Percentiles rank a stretch among this genome's conserved stretches.
These are phyloP conservation scores for Litocranius walleri DNA, from an alignment of 2,113 vertebrate genomes.

Conservation along the genomic window DNA sequence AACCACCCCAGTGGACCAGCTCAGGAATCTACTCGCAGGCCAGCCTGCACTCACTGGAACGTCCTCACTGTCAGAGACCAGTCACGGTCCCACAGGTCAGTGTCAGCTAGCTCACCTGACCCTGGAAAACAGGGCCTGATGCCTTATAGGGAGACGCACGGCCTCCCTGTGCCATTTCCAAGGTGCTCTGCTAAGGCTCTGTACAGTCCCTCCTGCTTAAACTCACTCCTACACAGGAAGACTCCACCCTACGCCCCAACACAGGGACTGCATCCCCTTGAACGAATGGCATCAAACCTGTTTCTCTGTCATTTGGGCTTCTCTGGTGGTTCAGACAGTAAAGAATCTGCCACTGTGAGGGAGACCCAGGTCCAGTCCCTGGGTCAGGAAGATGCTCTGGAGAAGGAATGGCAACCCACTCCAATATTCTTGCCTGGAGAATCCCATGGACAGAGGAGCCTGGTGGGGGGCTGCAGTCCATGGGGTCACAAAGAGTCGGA, in stretches of 20 bases:
- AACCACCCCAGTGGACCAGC: neutral
- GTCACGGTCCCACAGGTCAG: neutral
- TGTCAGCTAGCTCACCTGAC: neutral
- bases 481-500: neutral
- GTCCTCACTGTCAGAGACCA: neutral
- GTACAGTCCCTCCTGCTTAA: neutral
- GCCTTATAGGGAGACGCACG: neutral
- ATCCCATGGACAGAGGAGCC: neutral
- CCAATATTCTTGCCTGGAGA: neutral
- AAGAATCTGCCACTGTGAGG: neutral
- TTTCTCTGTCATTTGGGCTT: neutral
- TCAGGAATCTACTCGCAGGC: no score
- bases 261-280: neutral
- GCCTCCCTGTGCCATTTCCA: neutral
- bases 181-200: neutral
- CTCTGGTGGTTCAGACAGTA: neutral
- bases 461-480: neutral
- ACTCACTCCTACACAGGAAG: neutral
- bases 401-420: neutral
- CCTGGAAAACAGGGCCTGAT: neutral
- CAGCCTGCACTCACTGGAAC: neutral
- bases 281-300: neutral
- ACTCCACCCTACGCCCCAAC: accelerated
- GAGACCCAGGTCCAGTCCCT: neutral
- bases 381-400: neutral